These are phyloP conservation scores for Hyperoplus lanceolatus DNA, from an alignment of 2,797 vertebrate species.

Conservation along the genomic window DNA sequence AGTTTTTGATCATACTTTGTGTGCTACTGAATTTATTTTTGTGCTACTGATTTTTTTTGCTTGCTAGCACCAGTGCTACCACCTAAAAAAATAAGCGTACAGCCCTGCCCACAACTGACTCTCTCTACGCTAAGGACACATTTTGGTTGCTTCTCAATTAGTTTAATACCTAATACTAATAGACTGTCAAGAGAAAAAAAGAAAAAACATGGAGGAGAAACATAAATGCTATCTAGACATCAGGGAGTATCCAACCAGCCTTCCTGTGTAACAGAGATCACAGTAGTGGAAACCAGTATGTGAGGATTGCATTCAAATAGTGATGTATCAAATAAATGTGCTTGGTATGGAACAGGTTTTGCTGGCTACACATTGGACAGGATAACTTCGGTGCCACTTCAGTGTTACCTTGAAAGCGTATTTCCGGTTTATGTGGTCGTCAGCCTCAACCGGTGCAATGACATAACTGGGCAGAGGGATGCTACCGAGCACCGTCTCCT, in stretches of 20 bases:
- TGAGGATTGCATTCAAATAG: not conserved
- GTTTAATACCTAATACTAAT: not conserved
- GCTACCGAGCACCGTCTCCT: conserved; percentile 95
- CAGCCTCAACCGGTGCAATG: conserved; percentile 91
- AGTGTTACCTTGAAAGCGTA: conserved; percentile 96
- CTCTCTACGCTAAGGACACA: not conserved
- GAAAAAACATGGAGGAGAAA: not conserved
- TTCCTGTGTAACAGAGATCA: conserved; percentile 11
- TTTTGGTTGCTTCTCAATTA: not conserved
- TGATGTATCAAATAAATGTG: not conserved
- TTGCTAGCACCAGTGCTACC: too few species aligned
- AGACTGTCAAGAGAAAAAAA: not conserved
- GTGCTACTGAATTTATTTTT: too few species aligned
- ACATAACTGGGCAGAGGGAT: conserved; percentile 97
- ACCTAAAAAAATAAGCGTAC: too few species aligned
- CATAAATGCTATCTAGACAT: conserved; percentile 1
- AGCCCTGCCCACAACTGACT: not conserved
- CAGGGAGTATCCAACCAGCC: not conserved
- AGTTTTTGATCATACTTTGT: too few species aligned
- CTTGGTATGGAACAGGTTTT: not conserved
- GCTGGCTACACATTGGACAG: conserved; percentile 5
- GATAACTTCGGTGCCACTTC: conserved; percentile 15
- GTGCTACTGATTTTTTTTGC: too few species aligned
- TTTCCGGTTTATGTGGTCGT: conserved; percentile 97
- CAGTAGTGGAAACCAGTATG: not conserved